Percentiles rank a stretch among this genome's conserved stretches.
Evolutionary conservation across 2,113 vertebrate species (phyloP).

Genomic region (Cardinalis cardinalis): DNA sequence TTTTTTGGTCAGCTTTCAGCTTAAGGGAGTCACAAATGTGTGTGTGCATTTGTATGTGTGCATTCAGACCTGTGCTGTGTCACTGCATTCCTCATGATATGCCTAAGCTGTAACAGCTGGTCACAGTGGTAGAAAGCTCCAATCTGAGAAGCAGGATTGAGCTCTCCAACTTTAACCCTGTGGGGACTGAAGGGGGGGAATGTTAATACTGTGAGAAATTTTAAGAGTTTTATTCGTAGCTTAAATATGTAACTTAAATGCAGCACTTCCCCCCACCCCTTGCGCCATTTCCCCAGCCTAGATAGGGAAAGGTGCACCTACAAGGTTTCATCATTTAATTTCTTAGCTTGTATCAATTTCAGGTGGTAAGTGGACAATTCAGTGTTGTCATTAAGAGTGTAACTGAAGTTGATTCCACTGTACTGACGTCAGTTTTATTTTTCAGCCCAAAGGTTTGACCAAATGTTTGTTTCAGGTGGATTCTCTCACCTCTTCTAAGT

Average conservation of each 20-base stretch:
- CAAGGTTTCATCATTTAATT: background rate
- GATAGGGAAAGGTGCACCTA: background rate
- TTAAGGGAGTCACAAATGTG: background rate
- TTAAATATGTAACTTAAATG: background rate
- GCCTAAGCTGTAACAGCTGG: slow-evolving; percentile 28
- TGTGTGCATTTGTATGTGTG: background rate
- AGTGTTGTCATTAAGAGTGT: background rate
- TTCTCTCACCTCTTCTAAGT: background rate
- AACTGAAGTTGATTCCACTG: background rate
- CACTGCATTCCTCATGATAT: slow-evolving; percentile 27
- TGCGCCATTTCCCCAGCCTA: background rate
- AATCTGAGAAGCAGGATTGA: background rate
- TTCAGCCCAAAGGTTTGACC: background rate
- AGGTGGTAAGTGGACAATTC: background rate
- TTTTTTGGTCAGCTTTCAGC: background rate
- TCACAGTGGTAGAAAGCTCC: background rate
- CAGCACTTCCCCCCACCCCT: accelerated
- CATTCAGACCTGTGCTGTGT: slow-evolving; percentile 24
- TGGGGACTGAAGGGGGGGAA: background rate
- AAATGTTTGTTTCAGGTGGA: background rate
- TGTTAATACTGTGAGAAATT: background rate
- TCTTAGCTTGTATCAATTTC: background rate
- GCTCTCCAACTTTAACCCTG: background rate
- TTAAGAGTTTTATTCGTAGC: background rate
- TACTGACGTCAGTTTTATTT: background rate